Evolutionary conservation across 64 coral and sea anemone genomes (phyloP).

Genomic region (Catalaphyllia jardinei): DNA sequence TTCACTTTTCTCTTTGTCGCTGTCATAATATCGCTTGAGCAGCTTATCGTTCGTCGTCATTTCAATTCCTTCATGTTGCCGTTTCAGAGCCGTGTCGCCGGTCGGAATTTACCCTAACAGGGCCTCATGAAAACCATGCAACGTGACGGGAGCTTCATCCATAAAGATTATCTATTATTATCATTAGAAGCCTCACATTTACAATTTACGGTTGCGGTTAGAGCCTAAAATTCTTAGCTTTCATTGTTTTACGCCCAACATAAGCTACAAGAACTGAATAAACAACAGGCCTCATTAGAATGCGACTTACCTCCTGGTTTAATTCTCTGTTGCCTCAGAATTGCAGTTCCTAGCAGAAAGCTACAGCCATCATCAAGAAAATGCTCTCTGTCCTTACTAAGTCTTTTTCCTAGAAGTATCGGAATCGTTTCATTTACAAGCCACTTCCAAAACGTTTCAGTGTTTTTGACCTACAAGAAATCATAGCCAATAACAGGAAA

Average conservation of each 20-base stretch:
- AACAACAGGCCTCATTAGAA: not conserved
- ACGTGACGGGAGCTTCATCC: too few species aligned
- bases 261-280: not conserved
- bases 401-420: not conserved
- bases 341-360: conserved; percentile 49
- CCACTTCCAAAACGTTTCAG: conserved; percentile 44
- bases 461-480: conserved; percentile 34
- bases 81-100: too few species aligned
- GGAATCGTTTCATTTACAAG: conserved; percentile 33
- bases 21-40: too few species aligned
- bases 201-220: too few species aligned
- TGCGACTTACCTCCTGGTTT: conserved; percentile 28
- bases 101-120: too few species aligned
- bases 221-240: not conserved
- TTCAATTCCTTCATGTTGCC: too few species aligned
- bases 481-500: not conserved
- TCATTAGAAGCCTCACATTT: not conserved
- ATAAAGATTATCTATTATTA: too few species aligned
- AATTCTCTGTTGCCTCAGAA: conserved; percentile 56
- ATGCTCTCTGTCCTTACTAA: not conserved
- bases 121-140: too few species aligned
- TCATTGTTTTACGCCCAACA: not conserved
- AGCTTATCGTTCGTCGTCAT: too few species aligned
- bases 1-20: too few species aligned
- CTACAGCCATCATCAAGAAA: conserved; percentile 48